Base-by-base conservation (phyloP, 1,140 invertebrate genomes). In the Sitobion miscanthi region DNA sequence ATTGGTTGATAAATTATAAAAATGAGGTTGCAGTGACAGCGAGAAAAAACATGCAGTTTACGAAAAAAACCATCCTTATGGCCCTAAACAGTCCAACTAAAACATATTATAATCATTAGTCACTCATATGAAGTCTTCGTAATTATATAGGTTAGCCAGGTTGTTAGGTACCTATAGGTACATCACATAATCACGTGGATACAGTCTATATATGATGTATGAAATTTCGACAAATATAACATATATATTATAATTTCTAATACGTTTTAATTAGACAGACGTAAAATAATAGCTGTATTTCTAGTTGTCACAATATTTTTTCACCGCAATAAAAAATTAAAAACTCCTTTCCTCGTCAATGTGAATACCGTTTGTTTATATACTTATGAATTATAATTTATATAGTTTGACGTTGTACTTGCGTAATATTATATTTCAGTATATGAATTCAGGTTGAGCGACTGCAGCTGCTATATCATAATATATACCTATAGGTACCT, bases 371-470 rank as follows among this genome's bases (percentile, higher is more conserved):
- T 83, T 54, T 54, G 6, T 38, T 42, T 83, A 2, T 30, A 11
- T 77, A 77, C 30, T 14, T 77, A 77, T n/a, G n/a, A 77, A 21
- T 14, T 77, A 77, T n/a, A 69, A 77, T 35, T 5, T 82, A 82
- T 82, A 38, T 82, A 77, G 17, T 82, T 38, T 82, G 14, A 38
- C 77, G 6, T 45, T 85, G 2, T 42, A 49, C 30, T 87, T 87
- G 45, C 45, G 30, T 87, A 87, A 87, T 87, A 49, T 49, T 87
- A 49, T 49, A 49, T 49, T 49, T 87, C 86, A 87, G 47, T 35
- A 52, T 20, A 87, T n/a, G 17, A 21, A 87, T 87, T 87, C 30
- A 49, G 30, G 30, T n/a, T 23, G 30, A 49, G 11, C 25, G 42
- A 25, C 38, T n/a, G 45, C 45, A 17, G 45, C 85, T 47, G 25